Evolutionary conservation across 1,140 invertebrate species (phyloP), one percentile per base, ranked within the genome.

Genomic region (Orchestia grillus): DNA sequence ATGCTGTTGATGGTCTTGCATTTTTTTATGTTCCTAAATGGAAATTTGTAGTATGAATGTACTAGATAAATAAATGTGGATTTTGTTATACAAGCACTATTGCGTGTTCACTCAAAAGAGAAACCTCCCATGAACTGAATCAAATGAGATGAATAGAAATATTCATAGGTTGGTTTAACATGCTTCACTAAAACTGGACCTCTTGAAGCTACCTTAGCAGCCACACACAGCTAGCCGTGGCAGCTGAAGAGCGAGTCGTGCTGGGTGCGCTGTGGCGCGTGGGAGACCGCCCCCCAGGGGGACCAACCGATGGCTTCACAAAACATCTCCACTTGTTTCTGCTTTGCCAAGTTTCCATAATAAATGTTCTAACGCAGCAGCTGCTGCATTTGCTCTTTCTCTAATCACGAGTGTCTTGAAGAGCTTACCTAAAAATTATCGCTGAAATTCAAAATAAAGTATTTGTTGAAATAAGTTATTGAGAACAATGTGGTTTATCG

Each of bases 311-410:
- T 41, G 88, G 3, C 43, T 42, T 15, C 88, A 90, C 43, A 90
- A 77, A 90, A 90, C 88, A 42, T 44, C 6, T 23, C 88, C 88
- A 90, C 88, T 90, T 90, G 88, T 90, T 90, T 90, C 88, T 90
- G 88, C 88, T 44, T 90, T 90, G 36, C 6, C 43, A 42, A 44
- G 41, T 90, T 44, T 90, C 36, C 28, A 90, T 90, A 90, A 90
- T 90, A 36, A 41, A 44, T 53, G 15, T 42, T 90, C 36, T 42
- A 41, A 42, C 0, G 4, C 16, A 11, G n/a, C 88, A 90, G 88
- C 88, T 90, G 88, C 88, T 44, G 88, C 28, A 77, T 77, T 77
- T 77, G 62, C 62, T 77, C 62, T 77, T 77, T 77, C 62, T 77
- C 62, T 36, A 8, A 77, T 77, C 62, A 77, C 28, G 36, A 77